phyloP scores from a whole-genome alignment of 2,113 vertebrate genomes.

The Nyctibius bracteatus region DNA sequence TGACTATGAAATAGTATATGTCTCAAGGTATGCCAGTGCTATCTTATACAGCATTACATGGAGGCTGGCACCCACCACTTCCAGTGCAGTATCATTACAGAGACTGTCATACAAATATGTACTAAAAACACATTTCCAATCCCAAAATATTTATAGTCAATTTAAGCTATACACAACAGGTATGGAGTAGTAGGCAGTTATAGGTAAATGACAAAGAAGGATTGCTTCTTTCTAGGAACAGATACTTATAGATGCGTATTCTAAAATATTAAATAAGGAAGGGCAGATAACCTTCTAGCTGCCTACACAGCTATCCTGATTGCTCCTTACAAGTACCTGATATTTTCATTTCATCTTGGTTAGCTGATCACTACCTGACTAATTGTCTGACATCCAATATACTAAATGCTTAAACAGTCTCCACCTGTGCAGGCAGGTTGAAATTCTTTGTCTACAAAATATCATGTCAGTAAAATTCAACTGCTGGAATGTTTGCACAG shows the following conservation, averaged over 20 bases:
- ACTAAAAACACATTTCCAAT: neutral
- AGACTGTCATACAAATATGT: neutral
- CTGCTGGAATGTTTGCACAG: neutral
- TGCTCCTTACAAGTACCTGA: neutral
- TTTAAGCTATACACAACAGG: neutral
- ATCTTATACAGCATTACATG: neutral
- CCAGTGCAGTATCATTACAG: neutral
- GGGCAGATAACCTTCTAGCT: neutral
- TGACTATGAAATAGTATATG: neutral
- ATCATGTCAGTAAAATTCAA: neutral
- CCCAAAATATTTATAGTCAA: neutral
- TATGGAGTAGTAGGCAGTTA: neutral
- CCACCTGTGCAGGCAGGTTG: neutral
- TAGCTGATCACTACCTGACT: neutral
- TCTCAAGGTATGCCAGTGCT: neutral
- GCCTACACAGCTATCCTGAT: neutral
- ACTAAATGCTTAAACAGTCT: neutral
- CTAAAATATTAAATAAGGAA: neutral
- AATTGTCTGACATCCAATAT: neutral
- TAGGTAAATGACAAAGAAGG: neutral
- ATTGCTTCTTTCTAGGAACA: neutral
- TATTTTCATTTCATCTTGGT: neutral
- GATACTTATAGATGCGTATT: neutral
- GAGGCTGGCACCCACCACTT: neutral
- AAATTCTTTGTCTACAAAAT: neutral